Evolutionary conservation across 2,888 invertebrate genomes (phyloP).

Genomic region (Meliscaeva auricollis): DNA sequence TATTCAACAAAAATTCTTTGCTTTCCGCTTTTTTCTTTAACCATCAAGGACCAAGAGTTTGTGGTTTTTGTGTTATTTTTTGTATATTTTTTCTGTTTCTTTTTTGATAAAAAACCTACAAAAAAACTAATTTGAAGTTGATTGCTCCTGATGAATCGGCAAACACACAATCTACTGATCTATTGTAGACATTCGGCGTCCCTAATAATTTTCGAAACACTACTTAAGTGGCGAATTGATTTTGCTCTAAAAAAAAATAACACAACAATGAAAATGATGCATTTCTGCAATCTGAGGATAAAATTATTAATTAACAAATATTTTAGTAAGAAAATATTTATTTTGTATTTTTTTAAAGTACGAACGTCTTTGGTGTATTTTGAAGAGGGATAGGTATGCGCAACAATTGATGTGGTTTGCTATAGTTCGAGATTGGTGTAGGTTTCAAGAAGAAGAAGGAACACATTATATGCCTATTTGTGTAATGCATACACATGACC

Average conservation of each 20-base stretch:
- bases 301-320: conserved; percentile 41
- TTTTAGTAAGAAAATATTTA: conserved; percentile 43
- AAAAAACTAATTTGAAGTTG: conserved; percentile 72
- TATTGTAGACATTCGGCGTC: conserved; percentile 27
- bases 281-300: conserved; percentile 22
- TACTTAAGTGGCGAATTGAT: conserved; percentile 68
- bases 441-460: neutral
- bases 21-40: conserved; percentile 25
- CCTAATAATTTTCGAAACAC: conserved; percentile 13
- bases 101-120: conserved; percentile 44
- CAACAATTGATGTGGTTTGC: conserved; percentile 18
- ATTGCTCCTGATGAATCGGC: conserved; percentile 68
- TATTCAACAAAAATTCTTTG: neutral
- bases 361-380: neutral
- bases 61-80: conserved; percentile 64
- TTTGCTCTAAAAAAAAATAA: conserved; percentile 43
- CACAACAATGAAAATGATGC: conserved; percentile 38
- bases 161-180: conserved; percentile 43
- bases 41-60: conserved; percentile 40
- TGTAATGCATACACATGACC: too few species aligned
- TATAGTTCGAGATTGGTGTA: neutral
- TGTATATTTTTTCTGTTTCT: conserved; percentile 33
- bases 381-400: conserved; percentile 30
- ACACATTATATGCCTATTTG: too few species aligned
- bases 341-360: conserved; percentile 21